A percentile compares a stretch with the other conserved stretches of the same genome.
Conservation (phyloP, 2,113 vertebrate genomes). For the Phaetusa simplex region DNA sequence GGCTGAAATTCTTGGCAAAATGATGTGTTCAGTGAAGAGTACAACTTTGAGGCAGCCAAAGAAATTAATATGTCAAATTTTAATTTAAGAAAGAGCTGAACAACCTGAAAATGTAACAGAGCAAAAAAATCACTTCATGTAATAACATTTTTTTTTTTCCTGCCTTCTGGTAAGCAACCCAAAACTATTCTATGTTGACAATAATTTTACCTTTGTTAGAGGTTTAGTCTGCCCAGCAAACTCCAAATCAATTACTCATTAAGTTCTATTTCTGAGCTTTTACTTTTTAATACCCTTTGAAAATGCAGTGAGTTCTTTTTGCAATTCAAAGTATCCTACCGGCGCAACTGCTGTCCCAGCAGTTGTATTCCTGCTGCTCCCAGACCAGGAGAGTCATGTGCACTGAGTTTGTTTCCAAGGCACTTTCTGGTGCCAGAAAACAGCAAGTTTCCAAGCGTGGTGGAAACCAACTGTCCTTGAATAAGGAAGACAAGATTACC, state of each 20-base stretch:
- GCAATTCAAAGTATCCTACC: neutral
- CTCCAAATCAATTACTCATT: neutral
- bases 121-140: neutral
- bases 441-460: neutral
- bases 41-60: neutral
- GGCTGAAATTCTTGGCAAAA: conserved; percentile 36
- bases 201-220: neutral
- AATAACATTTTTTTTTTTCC: neutral
- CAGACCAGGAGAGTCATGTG: rapidly evolving
- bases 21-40: conserved; percentile 1
- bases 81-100: conserved; percentile 31
- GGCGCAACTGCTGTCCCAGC: neutral
- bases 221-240: neutral
- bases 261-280: neutral
- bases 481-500: neutral
- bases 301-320: neutral
- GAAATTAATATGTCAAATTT: conserved; percentile 50
- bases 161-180: neutral
- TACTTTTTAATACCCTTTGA: neutral
- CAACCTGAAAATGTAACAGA: conserved; percentile 6
- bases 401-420: neutral
- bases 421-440: neutral
- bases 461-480: neutral
- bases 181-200: neutral
- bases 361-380: neutral